These are phyloP conservation scores for Hydrophis major DNA, from an alignment of 2,797 vertebrate genomes.

Conservation along the genomic window DNA sequence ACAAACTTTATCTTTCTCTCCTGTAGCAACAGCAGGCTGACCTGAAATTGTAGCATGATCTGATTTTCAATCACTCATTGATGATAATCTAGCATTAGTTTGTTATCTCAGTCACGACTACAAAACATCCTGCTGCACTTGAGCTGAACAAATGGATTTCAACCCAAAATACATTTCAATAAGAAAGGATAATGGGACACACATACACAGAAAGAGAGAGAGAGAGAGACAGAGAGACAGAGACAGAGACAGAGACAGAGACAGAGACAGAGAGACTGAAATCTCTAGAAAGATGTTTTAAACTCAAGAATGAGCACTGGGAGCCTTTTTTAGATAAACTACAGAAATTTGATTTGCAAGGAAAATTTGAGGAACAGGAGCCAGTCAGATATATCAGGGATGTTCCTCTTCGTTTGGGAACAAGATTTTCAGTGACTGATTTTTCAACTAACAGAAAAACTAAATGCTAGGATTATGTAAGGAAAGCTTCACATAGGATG, in stretches of 20 bases:
- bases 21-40: conserved; percentile 22
- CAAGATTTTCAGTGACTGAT: not conserved
- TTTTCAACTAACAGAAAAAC: not conserved
- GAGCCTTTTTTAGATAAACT: not conserved
- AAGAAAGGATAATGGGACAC: conserved; percentile 28
- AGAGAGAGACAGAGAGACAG: not conserved
- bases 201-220: too few relatives aligned
- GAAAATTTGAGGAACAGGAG: not conserved
- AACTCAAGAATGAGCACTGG: not conserved
- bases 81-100: conserved; percentile 40
- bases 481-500: not conserved
- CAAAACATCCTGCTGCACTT: conserved; percentile 39
- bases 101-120: conserved; percentile 22
- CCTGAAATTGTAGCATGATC: conserved; percentile 32
- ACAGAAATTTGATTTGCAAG: not conserved
- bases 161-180: conserved; percentile 47
- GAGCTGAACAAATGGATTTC: conserved; percentile 45
- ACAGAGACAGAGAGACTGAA: not conserved
- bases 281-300: conserved; percentile 2
- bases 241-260: fast-evolving
- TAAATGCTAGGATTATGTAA: not conserved
- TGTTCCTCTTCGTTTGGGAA: not conserved
- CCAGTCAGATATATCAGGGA: not conserved
- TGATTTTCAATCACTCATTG: conserved; percentile 23
- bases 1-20: conserved; percentile 42